Base-by-base conservation (phyloP, 2,888 invertebrate genomes). In the Onchidella celtica region DNA sequence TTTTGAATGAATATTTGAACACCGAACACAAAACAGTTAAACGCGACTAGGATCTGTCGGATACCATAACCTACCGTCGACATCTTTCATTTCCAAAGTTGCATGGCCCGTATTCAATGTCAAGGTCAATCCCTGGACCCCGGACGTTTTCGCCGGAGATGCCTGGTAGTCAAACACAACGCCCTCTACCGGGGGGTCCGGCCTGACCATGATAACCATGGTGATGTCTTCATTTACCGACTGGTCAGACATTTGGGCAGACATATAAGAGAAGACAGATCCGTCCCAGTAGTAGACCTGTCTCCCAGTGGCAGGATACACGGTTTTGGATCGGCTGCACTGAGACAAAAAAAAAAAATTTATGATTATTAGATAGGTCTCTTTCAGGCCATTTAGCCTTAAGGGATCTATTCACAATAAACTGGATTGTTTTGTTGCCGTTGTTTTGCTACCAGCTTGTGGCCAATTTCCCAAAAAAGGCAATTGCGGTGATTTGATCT, bases 221-320 rank as follows among this genome's bases (percentile, higher is more conserved):
- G 77, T 69, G n/a, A 69, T 9, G n/a, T 77, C 59, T 3, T 3
- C 17, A 17, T 3, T 65, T 0, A 77, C 27, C 24, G n/a, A 27
- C 27, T 24, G 34, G 6, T 68, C 57, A 27, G 32, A 11, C 9
- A 77, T 27, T n/a, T 1, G 3, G 17, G 57, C 9, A 17, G 55
- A 14, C n/a, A 77, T 17, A 59, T 36, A 69, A 17, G 77, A 77
- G 2, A 69, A 38, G 24, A 27, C 68, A 3, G 77, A 77, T 0
- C 77, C 77, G 38, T 77, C 77, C 17, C 59, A 59, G 77, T 77
- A 77, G 2, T 55, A 2, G 14, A 38, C 69, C 14, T 63, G 4
- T 2, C 34, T 63, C 11, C 69, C 29, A 21, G 57, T 29, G 27
- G 6, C 38, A 9, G 1, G 14, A 32, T 36, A 77, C 0, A 1